phyloP scores from a whole-genome alignment of 2,113 vertebrate genomes.

The Taurulus bubalis region DNA sequence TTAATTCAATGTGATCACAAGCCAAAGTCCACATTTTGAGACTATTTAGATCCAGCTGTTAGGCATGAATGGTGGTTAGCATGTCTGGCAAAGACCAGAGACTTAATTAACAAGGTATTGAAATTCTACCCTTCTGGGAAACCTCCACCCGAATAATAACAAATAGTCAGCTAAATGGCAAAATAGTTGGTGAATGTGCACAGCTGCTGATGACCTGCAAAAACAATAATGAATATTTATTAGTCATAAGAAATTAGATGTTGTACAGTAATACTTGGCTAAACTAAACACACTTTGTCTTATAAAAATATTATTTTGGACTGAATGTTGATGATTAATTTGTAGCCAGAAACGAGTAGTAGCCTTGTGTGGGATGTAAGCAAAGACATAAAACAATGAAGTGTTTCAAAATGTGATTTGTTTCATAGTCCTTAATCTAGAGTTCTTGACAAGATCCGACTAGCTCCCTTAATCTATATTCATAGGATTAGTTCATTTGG shows the following conservation, averaged over 20 bases:
- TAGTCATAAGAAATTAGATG: slow-evolving; percentile 7
- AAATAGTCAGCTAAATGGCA: slow-evolving; percentile 26
- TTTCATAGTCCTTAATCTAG: neutral
- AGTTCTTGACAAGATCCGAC: neutral
- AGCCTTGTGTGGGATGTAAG: neutral
- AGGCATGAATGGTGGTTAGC: slow-evolving; percentile 12
- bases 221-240: slow-evolving; percentile 16
- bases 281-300: slow-evolving; percentile 9
- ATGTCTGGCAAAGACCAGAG: slow-evolving; percentile 18
- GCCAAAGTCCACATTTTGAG: slow-evolving; percentile 52
- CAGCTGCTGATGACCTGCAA: slow-evolving; percentile 9
- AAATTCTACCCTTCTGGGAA: slow-evolving; percentile 30
- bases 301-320: neutral
- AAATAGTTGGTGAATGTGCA: neutral
- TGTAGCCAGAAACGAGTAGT: neutral
- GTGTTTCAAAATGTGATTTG: neutral
- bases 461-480: neutral
- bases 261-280: neutral
- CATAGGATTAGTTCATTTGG: neutral
- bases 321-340: neutral
- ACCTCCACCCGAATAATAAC: slow-evolving; percentile 18
- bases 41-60: slow-evolving; percentile 27
- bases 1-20: slow-evolving; percentile 45
- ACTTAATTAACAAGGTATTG: slow-evolving; percentile 44
- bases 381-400: neutral